Base-by-base conservation (phyloP, 2,113 vertebrate species). In the Osmerus mordax region DNA sequence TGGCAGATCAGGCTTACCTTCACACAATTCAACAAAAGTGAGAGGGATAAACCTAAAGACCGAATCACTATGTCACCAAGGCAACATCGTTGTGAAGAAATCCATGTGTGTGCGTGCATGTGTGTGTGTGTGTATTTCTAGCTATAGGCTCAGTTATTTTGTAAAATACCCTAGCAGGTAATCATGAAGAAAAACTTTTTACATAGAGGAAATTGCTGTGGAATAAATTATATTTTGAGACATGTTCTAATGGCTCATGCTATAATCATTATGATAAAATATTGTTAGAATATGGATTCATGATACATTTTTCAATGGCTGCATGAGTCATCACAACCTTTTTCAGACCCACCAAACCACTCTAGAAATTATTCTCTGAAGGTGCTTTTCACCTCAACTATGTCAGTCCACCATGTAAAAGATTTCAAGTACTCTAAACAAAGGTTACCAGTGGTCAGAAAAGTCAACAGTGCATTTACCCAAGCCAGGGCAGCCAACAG, bases 391-490 rank as follows among this genome's bases (percentile, higher is more conserved):
- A 36, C 36, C 63, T 69, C 72, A 69, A 15, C 18, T 58, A 21
- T 25, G 71, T 62, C 28, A 15, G 77, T 82, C 36, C 77, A 72
- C 23, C 80, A 78, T 78, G 67, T 63, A 66, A 6, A 47, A 66
- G 84, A 83, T 88, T 86, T 87, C 85, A 88, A 82, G 87, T 84
- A 84, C 80, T 80, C 81, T 70, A 83, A 88, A 87, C 82, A 87
- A 85, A 75, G 58, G 65, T 75, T 75, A 67, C 70, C 72, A 79
- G 76, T 77, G 83, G 85, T 86, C 78, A 81, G 61, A 41, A 77
- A 81, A 70, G 77, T 87, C 82, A 81, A 83, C 75, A 83, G 73
- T 78, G 69, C 36, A 70, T 70, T n/a, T 65, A 55, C 52, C 58
- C 52, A 72, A 71, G 47, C 55, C 62, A 29, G 71, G 74, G 65